Evolutionary conservation across 2,888 invertebrate genomes (phyloP).

Genomic region (Drosophila sordidapex): DNA sequence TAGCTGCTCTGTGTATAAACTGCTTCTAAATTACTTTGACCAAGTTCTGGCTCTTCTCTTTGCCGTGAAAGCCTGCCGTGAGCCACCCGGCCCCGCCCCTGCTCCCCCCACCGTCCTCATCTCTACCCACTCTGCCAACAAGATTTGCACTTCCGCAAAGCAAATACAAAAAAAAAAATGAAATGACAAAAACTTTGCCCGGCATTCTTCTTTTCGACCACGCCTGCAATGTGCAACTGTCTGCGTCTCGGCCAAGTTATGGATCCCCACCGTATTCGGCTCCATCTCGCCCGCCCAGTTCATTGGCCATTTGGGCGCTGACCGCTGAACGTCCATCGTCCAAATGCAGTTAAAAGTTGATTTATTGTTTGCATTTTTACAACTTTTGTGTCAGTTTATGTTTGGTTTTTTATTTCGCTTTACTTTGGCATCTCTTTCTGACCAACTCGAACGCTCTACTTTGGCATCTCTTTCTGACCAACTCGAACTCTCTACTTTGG

Average conservation of each 20-base stretch:
- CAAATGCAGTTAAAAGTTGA: conserved; percentile 61
- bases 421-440: conserved; percentile 32
- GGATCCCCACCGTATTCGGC: conserved; percentile 4
- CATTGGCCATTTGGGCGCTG: conserved; percentile 34
- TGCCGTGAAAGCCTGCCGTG: conserved; percentile 20
- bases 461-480: conserved; percentile 22
- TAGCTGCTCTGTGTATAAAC: conserved; percentile 60
- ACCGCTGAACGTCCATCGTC: conserved; percentile 6
- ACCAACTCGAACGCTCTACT: conserved; percentile 30
- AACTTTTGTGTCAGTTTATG: conserved; percentile 60
- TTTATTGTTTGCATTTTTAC: conserved; percentile 61
- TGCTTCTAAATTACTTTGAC: conserved; percentile 72
- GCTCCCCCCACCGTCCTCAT: neutral
- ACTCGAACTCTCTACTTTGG: conserved; percentile 39
- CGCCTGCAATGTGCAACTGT: conserved; percentile 35
- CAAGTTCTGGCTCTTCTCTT: conserved; percentile 45
- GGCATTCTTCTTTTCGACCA: conserved; percentile 50
- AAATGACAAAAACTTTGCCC: conserved; percentile 39
- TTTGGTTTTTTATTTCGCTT: conserved; percentile 60
- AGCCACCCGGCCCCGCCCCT: neutral
- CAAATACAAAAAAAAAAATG: neutral
- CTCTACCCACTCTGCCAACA: conserved; percentile 39
- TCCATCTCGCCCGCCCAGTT: conserved; percentile 18
- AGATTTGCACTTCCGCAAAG: conserved; percentile 61
- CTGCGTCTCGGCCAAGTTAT: conserved; percentile 27